These are phyloP conservation scores for Temnothorax longispinosus DNA, from an alignment of 1,140 invertebrate genomes.

Conservation along the genomic window DNA sequence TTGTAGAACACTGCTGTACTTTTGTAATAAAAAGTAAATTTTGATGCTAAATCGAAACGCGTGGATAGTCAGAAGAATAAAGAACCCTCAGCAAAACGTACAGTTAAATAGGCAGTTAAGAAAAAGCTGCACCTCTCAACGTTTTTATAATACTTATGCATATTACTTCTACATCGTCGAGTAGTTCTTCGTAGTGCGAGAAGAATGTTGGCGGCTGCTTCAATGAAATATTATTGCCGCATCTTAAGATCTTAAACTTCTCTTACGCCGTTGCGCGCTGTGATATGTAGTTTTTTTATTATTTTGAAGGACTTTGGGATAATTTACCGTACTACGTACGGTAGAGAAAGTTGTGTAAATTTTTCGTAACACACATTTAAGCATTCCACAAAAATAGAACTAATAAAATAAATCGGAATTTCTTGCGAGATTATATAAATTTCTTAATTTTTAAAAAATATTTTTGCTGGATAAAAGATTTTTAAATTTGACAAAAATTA, in stretches of 20 bases:
- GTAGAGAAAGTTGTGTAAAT: conserved; percentile 5
- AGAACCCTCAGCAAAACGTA: neutral
- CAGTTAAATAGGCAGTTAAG: neutral
- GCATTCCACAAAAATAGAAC: neutral
- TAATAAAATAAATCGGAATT: neutral
- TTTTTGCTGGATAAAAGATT: neutral
- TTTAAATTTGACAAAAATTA: neutral
- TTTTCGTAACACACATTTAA: neutral
- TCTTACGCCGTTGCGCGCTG: neutral
- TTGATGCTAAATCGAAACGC: neutral
- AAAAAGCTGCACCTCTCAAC: neutral
- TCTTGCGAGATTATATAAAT: neutral
- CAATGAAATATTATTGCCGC: conserved; percentile 5
- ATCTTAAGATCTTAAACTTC: neutral
- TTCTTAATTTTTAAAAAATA: neutral
- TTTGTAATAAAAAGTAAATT: neutral
- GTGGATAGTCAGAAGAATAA: neutral
- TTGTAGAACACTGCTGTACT: neutral
- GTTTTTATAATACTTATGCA: neutral
- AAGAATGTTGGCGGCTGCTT: conserved; percentile 2
- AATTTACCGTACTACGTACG: neutral
- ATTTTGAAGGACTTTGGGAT: conserved; percentile 8
- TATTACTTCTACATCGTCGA: neutral
- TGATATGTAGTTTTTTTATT: conserved; percentile 7
- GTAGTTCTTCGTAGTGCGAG: neutral